Conservation (phyloP, 2,113 vertebrate species). For the Noctilio leporinus region DNA sequence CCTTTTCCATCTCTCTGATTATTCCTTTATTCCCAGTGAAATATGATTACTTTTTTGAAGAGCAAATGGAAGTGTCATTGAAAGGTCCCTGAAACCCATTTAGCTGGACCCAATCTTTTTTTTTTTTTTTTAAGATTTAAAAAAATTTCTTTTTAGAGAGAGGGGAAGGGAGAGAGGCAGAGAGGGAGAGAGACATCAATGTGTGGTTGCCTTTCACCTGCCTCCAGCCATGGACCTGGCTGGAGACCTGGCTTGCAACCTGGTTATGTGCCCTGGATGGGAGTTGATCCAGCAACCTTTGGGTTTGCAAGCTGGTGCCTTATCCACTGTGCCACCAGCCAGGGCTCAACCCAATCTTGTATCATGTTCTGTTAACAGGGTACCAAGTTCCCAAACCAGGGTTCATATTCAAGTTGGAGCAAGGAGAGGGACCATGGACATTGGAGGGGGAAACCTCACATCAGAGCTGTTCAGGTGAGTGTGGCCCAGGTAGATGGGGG, state of each 20-base stretch:
- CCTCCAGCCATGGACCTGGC: too few species aligned
- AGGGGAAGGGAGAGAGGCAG: too few species aligned
- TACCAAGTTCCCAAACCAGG: slow-evolving; percentile 46
- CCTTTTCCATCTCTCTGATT: background rate
- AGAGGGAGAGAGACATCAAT: too few species aligned
- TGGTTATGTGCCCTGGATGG: too few species aligned
- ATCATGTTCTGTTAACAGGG: slow-evolving; percentile 26
- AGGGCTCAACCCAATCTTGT: background rate
- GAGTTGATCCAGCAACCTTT: too few species aligned
- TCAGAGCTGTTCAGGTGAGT: slow-evolving; percentile 18
- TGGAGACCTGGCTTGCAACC: too few species aligned
- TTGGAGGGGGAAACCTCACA: background rate
- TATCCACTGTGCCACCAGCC: too few species aligned
- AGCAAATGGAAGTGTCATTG: background rate
- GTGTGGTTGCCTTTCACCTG: too few species aligned
- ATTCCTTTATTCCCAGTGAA: slow-evolving; percentile 15
- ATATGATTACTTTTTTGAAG: background rate
- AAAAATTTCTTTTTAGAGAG: too few species aligned
- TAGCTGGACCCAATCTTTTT: background rate
- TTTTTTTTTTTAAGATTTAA: too few species aligned
- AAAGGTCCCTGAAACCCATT: background rate
- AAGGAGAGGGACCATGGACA: slow-evolving; percentile 7
- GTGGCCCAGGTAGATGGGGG: background rate
- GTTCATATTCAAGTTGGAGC: slow-evolving; percentile 34
- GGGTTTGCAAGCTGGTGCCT: too few species aligned